phyloP scores from a whole-genome alignment of 2,113 vertebrate species.

The Psephotus haematonotus region DNA sequence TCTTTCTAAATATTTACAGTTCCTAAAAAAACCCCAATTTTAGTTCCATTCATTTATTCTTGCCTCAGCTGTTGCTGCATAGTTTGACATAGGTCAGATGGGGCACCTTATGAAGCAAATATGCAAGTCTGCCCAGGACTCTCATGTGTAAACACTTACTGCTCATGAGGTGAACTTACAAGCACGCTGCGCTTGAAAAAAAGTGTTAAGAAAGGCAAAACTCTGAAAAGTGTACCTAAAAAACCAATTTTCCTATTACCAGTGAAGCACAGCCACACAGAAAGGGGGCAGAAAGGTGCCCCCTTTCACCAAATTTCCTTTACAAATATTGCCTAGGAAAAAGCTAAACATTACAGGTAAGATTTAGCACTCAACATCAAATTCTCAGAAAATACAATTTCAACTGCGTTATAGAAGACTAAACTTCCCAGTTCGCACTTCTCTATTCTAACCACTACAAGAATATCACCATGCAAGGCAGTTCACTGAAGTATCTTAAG shows the following conservation, averaged over 20 bases:
- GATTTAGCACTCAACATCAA: background rate
- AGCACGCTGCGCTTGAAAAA: background rate
- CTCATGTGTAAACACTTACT: background rate
- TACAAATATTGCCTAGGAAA: background rate
- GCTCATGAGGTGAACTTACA: background rate
- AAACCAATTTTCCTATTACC: background rate
- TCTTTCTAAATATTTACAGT: background rate
- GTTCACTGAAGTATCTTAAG: background rate
- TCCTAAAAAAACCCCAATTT: background rate
- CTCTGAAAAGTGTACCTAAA: background rate
- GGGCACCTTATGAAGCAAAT: background rate
- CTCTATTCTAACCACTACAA: background rate
- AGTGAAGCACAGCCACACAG: background rate
- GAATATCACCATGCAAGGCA: background rate
- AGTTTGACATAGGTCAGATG: background rate
- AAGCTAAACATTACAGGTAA: background rate
- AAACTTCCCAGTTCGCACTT: background rate
- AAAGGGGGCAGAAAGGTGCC: too few species aligned
- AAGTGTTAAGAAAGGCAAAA: background rate
- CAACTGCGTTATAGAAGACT: background rate
- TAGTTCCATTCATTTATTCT: background rate
- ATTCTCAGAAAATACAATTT: background rate
- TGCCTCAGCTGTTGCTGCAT: background rate
- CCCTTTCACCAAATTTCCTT: background rate
- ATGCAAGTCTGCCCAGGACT: background rate